Conservation (phyloP, 1,140 invertebrate genomes). For the Orussus abietinus region DNA sequence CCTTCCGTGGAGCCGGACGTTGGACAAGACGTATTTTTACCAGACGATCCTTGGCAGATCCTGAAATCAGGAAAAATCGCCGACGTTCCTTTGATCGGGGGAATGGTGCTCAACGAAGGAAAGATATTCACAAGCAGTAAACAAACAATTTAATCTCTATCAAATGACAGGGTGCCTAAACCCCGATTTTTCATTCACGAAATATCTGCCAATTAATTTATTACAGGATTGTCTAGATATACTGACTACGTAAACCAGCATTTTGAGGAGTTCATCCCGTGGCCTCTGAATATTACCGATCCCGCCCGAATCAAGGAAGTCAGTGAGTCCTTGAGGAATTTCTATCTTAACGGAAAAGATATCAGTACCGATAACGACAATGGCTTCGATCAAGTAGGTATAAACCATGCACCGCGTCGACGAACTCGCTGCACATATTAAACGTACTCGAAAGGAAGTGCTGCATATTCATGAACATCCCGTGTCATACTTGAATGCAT, state of each 20-base stretch:
- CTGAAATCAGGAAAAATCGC: slow-evolving; percentile 51
- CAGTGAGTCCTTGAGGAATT: slow-evolving; percentile 54
- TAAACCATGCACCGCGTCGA: too few species aligned
- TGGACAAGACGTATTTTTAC: slow-evolving; percentile 60
- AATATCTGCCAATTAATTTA: too few species aligned
- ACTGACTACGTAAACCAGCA: slow-evolving; percentile 49
- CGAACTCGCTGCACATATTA: too few species aligned
- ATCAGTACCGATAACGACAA: slow-evolving; percentile 48
- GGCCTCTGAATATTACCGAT: slow-evolving; percentile 58
- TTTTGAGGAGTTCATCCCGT: slow-evolving; percentile 58
- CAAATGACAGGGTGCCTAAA: slow-evolving; percentile 57
- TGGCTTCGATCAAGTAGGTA: slow-evolving; percentile 53
- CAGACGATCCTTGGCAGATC: slow-evolving; percentile 54
- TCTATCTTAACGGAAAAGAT: slow-evolving; percentile 57
- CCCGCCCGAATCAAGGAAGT: slow-evolving; percentile 38
- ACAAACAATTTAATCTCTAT: slow-evolving; percentile 49
- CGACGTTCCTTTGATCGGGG: slow-evolving; percentile 63
- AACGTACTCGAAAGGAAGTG: too few species aligned
- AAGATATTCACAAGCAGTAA: slow-evolving; percentile 29
- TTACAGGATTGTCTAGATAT: slow-evolving; percentile 28
- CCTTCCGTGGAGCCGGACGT: slow-evolving; percentile 61
- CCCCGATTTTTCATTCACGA: too few species aligned
- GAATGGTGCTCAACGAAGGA: slow-evolving; percentile 60
- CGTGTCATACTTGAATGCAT: too few species aligned
- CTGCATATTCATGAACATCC: too few species aligned